Conservation (phyloP, 1,140 invertebrate species). For the Whitmania pigra region DNA sequence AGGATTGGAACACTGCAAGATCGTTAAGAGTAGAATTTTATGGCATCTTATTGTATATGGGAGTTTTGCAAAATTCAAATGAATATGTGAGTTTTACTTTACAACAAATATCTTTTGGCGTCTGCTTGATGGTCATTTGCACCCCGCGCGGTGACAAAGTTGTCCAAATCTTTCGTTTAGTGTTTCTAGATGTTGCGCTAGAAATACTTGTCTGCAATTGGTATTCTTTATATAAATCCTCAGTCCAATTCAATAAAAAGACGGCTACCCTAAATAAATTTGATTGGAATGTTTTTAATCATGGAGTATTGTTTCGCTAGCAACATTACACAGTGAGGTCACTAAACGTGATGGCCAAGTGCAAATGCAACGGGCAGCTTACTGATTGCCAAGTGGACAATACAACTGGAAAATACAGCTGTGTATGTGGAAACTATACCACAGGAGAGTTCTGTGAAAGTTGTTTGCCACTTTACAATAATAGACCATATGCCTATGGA, state of each 20-base stretch:
- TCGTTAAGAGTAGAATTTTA: constrained; percentile 9
- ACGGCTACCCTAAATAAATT: too few species aligned
- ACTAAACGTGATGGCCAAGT: constrained; percentile 28
- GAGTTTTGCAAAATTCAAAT: neutral
- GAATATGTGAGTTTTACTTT: neutral
- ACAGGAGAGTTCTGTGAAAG: constrained; percentile 63
- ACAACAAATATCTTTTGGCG: neutral
- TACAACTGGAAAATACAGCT: constrained; percentile 41
- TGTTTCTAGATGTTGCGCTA: too few species aligned
- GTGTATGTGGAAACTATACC: constrained; percentile 83
- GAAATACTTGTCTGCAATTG: too few species aligned
- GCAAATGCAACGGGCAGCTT: constrained; percentile 29
- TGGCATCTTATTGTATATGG: constrained; percentile 1
- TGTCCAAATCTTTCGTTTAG: too few species aligned
- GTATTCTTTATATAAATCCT: too few species aligned
- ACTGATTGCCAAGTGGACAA: constrained; percentile 26
- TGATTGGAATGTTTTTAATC: too few species aligned
- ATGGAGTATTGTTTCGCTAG: constrained; percentile 19
- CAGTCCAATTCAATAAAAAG: too few species aligned
- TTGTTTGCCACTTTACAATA: constrained; percentile 83
- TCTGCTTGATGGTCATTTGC: too few species aligned
- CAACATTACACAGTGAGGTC: constrained; percentile 29
- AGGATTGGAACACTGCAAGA: constrained; percentile 13
- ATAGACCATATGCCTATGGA: constrained; percentile 55
- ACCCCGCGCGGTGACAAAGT: too few species aligned